phyloP scores from a whole-genome alignment of 1,140 invertebrate genomes.

The Lethrus apterus region DNA sequence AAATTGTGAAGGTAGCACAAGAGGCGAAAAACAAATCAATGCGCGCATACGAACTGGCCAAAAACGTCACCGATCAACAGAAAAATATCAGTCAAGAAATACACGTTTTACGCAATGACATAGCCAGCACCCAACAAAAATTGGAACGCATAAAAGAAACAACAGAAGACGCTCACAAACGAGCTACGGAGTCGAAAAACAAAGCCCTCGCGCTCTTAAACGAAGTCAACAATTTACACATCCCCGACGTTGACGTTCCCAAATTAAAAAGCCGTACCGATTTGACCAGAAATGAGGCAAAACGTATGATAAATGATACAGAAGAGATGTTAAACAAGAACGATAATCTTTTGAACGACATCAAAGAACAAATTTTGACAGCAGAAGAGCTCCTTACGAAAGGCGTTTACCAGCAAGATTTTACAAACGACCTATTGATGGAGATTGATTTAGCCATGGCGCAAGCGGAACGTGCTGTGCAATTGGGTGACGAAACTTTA shows the following conservation, averaged over 20 bases:
- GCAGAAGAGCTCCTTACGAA: conserved; percentile 46
- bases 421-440: conserved; percentile 55
- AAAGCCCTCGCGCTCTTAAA: conserved; percentile 71
- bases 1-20: conserved; percentile 68
- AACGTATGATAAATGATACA: conserved; percentile 36
- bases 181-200: conserved; percentile 67
- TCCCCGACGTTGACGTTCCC: conserved; percentile 67
- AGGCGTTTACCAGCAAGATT: conserved; percentile 52
- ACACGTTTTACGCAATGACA: conserved; percentile 47
- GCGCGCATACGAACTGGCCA: conserved; percentile 72
- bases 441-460: conserved; percentile 64
- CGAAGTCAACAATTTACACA: conserved; percentile 63
- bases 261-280: conserved; percentile 60
- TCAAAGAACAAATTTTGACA: conserved; percentile 50
- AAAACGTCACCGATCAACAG: conserved; percentile 50
- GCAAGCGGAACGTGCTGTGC: conserved; percentile 72
- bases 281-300: conserved; percentile 47
- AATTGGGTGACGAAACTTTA: conserved; percentile 74
- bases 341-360: conserved; percentile 49
- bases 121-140: conserved; percentile 55
- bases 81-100: conserved; percentile 53
- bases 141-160: conserved; percentile 59
- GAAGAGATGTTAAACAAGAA: conserved; percentile 42
- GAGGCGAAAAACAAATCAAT: conserved; percentile 76
- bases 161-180: conserved; percentile 62